Conservation (phyloP, 2,113 vertebrate species). For the Halcyon senegalensis region DNA sequence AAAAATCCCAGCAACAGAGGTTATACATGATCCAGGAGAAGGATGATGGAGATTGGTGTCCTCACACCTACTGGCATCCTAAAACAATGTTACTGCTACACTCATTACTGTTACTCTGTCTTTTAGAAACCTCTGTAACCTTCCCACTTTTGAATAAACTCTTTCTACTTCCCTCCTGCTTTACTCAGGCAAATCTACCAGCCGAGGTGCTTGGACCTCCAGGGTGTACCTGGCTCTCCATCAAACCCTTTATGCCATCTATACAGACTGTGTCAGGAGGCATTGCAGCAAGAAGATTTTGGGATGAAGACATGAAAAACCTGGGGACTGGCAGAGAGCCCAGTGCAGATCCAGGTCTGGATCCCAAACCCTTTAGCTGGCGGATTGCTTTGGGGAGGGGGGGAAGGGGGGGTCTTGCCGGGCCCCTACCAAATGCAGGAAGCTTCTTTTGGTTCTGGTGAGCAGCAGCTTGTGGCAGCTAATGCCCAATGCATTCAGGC, state of each 20-base stretch:
- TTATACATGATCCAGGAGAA: constrained; percentile 15
- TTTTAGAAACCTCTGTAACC: background rate
- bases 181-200: background rate
- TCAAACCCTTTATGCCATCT: background rate
- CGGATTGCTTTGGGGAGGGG: background rate
- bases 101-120: background rate
- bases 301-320: background rate
- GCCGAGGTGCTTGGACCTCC: background rate
- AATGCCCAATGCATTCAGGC: background rate
- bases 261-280: background rate
- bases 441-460: background rate
- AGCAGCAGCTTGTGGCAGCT: background rate
- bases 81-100: constrained; percentile 23
- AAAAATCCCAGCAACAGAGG: background rate
- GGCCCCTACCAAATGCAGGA: background rate
- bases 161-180: background rate
- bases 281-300: background rate
- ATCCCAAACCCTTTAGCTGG: background rate
- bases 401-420: background rate
- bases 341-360: background rate
- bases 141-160: background rate
- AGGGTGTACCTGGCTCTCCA: background rate
- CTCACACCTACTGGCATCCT: constrained; percentile 26
- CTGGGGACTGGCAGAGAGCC: background rate
- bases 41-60: background rate